Evolutionary conservation across 2,888 invertebrate species (phyloP).

Genomic region (Apamea anceps): DNA sequence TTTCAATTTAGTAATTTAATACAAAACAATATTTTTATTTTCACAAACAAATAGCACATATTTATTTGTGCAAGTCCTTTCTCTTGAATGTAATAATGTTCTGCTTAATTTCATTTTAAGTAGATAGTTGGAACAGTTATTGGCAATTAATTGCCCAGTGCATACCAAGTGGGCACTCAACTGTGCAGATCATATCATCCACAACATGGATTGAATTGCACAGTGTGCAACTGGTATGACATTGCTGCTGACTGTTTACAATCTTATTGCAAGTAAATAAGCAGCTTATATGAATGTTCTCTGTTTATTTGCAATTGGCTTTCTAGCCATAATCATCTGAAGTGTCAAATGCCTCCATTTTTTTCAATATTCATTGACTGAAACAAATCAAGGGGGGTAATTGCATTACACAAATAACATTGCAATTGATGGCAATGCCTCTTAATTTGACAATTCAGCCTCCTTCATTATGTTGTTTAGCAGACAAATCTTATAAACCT

Average conservation of each 20-base stretch:
- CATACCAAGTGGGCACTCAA: slow-evolving; percentile 69
- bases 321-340: not conserved
- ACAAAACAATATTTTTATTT: slow-evolving; percentile 29
- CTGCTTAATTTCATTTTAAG: slow-evolving; percentile 33
- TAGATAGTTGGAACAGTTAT: slow-evolving; percentile 48
- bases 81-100: slow-evolving; percentile 24
- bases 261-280: slow-evolving; percentile 17
- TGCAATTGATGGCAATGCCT: not conserved
- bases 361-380: no score
- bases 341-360: not conserved
- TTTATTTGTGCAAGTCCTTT: slow-evolving; percentile 36
- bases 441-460: not conserved
- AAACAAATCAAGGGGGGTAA: not conserved
- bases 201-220: slow-evolving; percentile 64
- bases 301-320: not conserved
- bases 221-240: slow-evolving; percentile 58
- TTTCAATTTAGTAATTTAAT: slow-evolving; percentile 46
- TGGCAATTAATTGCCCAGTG: slow-evolving; percentile 46
- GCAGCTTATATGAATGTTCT: not conserved
- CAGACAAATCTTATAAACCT: not conserved
- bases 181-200: slow-evolving; percentile 67
- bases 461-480: not conserved
- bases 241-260: slow-evolving; percentile 43
- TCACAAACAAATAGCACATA: not conserved
- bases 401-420: not conserved